Base-by-base conservation (phyloP, 2,888 invertebrate genomes). In the Parnassius glacialis region DNA sequence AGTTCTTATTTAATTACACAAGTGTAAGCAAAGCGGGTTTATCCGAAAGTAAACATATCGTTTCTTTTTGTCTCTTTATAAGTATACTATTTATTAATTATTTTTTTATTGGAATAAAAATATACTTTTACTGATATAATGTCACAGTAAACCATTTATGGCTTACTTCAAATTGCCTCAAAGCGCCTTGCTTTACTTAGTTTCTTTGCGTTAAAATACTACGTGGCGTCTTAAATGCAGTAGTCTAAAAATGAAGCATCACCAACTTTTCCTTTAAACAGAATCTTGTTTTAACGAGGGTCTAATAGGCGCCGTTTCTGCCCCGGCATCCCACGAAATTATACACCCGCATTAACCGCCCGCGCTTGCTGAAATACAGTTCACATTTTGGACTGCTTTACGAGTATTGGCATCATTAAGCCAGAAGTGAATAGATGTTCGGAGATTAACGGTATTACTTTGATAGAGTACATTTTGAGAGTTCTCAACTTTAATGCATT, bases 361-460 rank as follows among this genome's bases (percentile, higher is more conserved):
- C 64, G 61, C 67, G 69, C 71, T 68, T 76, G 79, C 79, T 79
- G 78, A 74, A 79, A 77, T 73, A 72, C 45, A 16, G 68, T 73
- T 71, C 75, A 69, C 75, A 72, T 75, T 78, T 74, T 68, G 67
- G 70, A 69, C 70, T 60, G 71, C 69, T 81, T 80, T 75, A 80
- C 71, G 76, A 73, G 74, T 73, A 81, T 81, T 78, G 77, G 74
- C 74, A 67, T 78, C 80, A 70, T 81, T 78, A 75, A 65, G 52
- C 58, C 64, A 67, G 51, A 56, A 64, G 59, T 53, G 52, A 66
- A 71, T 59, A 61, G 59, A 61, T 65, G 62, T 61, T 64, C 58
- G 48, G 47, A 64, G 61, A 61, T 62, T 65, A 61, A 62, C 54
- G 45, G 58, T 20, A 51, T 55, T 59, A 52, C 53, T 20, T 57